Evolutionary conservation across 1,140 invertebrate genomes (phyloP).

Genomic region (Arion vulgaris): DNA sequence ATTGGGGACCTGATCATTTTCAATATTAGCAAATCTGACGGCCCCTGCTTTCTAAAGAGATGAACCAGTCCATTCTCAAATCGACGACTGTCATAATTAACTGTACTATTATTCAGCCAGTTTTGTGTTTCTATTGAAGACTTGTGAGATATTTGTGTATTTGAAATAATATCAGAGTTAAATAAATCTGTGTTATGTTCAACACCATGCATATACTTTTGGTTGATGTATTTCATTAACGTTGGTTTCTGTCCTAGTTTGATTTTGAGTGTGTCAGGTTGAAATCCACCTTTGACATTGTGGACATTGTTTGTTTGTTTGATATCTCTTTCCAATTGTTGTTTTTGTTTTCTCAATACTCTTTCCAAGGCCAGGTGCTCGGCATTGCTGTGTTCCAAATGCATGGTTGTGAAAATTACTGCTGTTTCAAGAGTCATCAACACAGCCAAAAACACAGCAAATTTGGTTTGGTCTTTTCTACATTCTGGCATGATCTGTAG

Average conservation of each 20-base stretch:
- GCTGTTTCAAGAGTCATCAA: slow-evolving; percentile 32
- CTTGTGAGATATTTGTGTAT: neutral
- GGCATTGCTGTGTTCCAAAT: slow-evolving; percentile 35
- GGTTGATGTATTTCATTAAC: neutral
- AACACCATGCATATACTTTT: neutral
- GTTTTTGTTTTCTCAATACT: neutral
- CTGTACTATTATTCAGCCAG: neutral
- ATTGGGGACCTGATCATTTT: neutral
- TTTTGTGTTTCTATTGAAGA: neutral
- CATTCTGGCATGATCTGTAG: slow-evolving; percentile 34
- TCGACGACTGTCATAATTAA: neutral
- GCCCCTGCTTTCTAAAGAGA: neutral
- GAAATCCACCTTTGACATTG: neutral
- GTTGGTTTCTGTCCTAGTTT: neutral
- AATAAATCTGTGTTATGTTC: too few relatives aligned
- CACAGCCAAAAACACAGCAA: slow-evolving; percentile 36
- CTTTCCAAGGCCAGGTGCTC: neutral
- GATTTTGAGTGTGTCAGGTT: neutral
- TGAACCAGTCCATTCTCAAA: neutral
- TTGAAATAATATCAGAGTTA: neutral
- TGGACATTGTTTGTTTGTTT: neutral
- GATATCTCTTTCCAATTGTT: too few relatives aligned
- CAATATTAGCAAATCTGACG: neutral
- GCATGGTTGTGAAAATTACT: slow-evolving; percentile 34
- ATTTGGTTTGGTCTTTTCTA: slow-evolving; percentile 36